Base-by-base conservation (phyloP, 2,888 invertebrate species). In the Drosophila ezoana region DNA sequence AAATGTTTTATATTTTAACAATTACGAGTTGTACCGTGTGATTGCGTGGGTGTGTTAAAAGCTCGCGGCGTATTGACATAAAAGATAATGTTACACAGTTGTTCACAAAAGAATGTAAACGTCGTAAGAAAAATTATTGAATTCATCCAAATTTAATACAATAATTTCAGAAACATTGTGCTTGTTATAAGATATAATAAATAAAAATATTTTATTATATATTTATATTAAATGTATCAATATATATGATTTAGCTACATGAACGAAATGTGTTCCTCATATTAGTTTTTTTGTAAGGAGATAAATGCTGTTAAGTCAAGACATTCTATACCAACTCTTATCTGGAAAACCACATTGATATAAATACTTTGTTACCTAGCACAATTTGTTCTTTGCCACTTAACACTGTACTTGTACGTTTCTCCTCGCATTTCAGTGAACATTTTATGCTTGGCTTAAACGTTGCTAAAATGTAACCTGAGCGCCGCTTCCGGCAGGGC, bases 381-480 rank as follows among this genome's bases (percentile, higher is more conserved):
- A 11, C 33, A 9, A 16, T 35, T 38, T 53, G 28, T 14, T 44
- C 32, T 4, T 14, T 41, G 28, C 8, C 13, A 49, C 45, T 70
- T 54, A 54, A 13, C 3, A 64, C 66, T 48, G 65, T 61, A 44
- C 40, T 44, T 44, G 16, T 20, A 43, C 23, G 11, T n/a, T 35
- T 8, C 54, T 13, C 10, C 49, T 70, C 60, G 6, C 14, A 38
- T 72, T 79, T 68, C 68, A 56, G 62, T 75, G 65, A 53, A 76
- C 82, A 82, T 78, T 82, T 82, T 53, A 80, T 72, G 80, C 67
- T 62, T 67, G 80, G 72, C 63, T 80, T 82, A 76, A 85, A 76
- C 76, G 82, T 63, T 77, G 69, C 60, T 81, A 78, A 81, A 79
- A 64, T 70, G 82, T 73, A 85, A 83, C 81, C 71, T 82, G 81